Percentiles rank a stretch among this genome's conserved stretches.
Evolutionary conservation across 2,113 vertebrate species (phyloP).

Genomic region (Seriola dumerili): DNA sequence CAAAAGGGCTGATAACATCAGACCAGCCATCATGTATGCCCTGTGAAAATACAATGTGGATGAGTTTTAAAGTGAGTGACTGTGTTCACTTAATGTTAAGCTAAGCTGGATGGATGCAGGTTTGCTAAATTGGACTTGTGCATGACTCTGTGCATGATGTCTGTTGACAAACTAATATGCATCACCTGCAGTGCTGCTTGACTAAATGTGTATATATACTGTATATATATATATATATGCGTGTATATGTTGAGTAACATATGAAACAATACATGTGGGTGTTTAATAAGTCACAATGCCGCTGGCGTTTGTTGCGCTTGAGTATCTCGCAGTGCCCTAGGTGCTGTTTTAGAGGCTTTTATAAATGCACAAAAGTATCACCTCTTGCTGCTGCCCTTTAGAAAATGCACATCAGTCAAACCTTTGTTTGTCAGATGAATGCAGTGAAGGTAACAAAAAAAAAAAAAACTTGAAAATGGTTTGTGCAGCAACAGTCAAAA

Average conservation of each 20-base stretch:
- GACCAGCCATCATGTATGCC: too few relatives aligned
- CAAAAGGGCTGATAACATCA: too few relatives aligned
- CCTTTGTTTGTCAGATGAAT: neutral
- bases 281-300: too few relatives aligned
- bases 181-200: too few relatives aligned
- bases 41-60: too few relatives aligned
- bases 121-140: neutral
- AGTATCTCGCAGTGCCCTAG: neutral
- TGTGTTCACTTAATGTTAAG: too few relatives aligned
- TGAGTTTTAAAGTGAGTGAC: too few relatives aligned
- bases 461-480: slow-evolving; percentile 19
- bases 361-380: neutral
- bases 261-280: neutral
- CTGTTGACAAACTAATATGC: too few relatives aligned
- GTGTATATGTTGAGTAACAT: neutral
- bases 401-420: neutral
- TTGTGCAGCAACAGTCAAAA: slow-evolving; percentile 30
- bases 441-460: slow-evolving; percentile 9
- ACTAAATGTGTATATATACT: neutral
- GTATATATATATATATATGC: too few relatives aligned
- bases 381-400: neutral
- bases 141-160: too few relatives aligned
- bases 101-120: neutral
- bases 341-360: neutral
- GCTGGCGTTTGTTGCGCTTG: neutral